A percentile compares a stretch with the other conserved stretches of the same genome.
Conservation (phyloP, 2,888 invertebrate genomes). For the Trypoxylon attenuatum region DNA sequence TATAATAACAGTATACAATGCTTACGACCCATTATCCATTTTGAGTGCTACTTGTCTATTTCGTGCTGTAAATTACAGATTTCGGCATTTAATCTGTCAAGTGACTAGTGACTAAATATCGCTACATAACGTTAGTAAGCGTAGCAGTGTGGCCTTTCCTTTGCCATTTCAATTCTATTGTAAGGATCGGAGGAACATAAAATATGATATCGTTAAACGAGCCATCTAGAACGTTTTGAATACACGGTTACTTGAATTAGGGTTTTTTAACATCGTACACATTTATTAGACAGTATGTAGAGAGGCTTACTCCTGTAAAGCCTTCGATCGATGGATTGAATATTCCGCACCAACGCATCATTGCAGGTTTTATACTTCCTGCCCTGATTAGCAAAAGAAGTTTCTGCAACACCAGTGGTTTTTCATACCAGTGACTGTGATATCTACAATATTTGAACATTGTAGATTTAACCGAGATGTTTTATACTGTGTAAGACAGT, state of each 20-base stretch:
- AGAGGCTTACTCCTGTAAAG: not conserved
- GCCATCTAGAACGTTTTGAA: not conserved
- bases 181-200: not conserved
- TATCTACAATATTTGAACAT: not conserved
- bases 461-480: not conserved
- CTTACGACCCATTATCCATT: too few relatives aligned
- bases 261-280: not conserved
- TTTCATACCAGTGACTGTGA: not conserved
- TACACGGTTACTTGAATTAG: not conserved
- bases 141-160: too few relatives aligned
- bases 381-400: not conserved
- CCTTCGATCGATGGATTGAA: slow-evolving; percentile 1
- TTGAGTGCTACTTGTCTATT: too few relatives aligned
- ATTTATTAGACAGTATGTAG: not conserved
- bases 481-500: not conserved
- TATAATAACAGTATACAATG: too few relatives aligned
- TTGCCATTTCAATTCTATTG: too few relatives aligned
- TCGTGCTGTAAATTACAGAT: too few relatives aligned
- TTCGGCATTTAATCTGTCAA: too few relatives aligned
- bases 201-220: not conserved
- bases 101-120: too few relatives aligned
- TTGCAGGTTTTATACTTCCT: not conserved
- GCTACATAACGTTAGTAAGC: too few relatives aligned
- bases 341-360: not conserved
- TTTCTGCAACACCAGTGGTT: not conserved